Base-by-base conservation (phyloP, 1,140 invertebrate genomes). In the Formica exsecta region DNA sequence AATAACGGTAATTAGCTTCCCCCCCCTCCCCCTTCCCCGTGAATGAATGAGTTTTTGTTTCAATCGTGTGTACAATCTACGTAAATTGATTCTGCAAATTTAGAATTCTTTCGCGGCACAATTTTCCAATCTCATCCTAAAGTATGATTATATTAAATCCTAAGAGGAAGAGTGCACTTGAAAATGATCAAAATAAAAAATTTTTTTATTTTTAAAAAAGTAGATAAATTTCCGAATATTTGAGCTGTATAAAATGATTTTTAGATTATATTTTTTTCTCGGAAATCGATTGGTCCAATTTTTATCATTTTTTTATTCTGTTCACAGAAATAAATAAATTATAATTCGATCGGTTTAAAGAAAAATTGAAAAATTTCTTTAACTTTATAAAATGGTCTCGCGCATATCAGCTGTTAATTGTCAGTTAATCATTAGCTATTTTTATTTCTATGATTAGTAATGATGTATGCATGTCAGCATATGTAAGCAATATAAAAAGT, bases 301-400 rank as follows among this genome's bases (percentile, higher is more conserved):
- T 11, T 11, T 44, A 3, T 44, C 2, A 59, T 59, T 25, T 44
- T 41, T 44, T 44, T 44, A 44, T 44, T 44, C 44, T 11, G 44
- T 44, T 44, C 44, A 32, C 29, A 13, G 44, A 44, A 44, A 44
- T 44, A 44, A 44, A 3, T 13, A 44, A 44, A 44, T 44, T 41
- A 38, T 7, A 8, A 57, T n/a, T n/a, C 9, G 44, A 44, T 44
- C 11, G 11, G 9, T 44, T 44, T 44, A 11, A 44, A 44, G 11
- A 44, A 44, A 44, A 41, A 51, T 51, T 54, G 25, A 70, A 70
- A 71, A 11, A 71, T 19, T 32, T 51, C 16, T 51, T 71, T 54
- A 71, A 54, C 29, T 71, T 51, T 29, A 32, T 32, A 54, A 32
- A 5, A 51, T n/a, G 22, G 0, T 71, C 19, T 22, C 68, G n/a